A percentile compares a stretch with the other conserved stretches of the same genome.
These are phyloP conservation scores for Myanophis thanlyinensis DNA, from an alignment of 2,113 vertebrate genomes.

Conservation along the genomic window DNA sequence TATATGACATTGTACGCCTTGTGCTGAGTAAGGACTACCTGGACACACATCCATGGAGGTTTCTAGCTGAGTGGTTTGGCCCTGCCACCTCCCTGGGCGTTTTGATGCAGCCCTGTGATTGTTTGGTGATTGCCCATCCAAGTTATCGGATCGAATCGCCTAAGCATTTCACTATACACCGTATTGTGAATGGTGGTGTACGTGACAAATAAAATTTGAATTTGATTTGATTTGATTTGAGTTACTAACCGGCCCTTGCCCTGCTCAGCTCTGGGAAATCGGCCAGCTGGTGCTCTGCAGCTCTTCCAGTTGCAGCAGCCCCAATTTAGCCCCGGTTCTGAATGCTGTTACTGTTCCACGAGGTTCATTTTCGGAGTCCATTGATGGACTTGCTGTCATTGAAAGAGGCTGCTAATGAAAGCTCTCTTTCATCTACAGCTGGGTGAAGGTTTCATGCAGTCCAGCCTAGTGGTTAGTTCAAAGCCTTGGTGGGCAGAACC, in stretches of 20 bases:
- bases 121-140: not conserved
- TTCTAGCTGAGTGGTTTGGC: not conserved
- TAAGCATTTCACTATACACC: too few relatives aligned
- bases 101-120: not conserved
- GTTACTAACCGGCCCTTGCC: not conserved
- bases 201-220: too few relatives aligned
- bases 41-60: not conserved
- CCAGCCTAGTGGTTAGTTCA: not conserved
- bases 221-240: too few relatives aligned
- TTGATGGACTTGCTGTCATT: not conserved
- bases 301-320: not conserved
- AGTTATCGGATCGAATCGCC: too few relatives aligned
- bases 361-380: not conserved
- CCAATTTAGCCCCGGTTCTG: not conserved
- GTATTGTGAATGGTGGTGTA: too few relatives aligned
- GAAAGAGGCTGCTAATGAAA: not conserved
- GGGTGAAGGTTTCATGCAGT: not conserved
- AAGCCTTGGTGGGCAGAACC: not conserved
- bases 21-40: not conserved
- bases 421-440: not conserved
- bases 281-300: not conserved
- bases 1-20: not conserved
- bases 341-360: not conserved
- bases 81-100: not conserved
- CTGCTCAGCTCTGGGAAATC: not conserved